Conservation (phyloP, 2,888 invertebrate species). For the Aelia acuminata region DNA sequence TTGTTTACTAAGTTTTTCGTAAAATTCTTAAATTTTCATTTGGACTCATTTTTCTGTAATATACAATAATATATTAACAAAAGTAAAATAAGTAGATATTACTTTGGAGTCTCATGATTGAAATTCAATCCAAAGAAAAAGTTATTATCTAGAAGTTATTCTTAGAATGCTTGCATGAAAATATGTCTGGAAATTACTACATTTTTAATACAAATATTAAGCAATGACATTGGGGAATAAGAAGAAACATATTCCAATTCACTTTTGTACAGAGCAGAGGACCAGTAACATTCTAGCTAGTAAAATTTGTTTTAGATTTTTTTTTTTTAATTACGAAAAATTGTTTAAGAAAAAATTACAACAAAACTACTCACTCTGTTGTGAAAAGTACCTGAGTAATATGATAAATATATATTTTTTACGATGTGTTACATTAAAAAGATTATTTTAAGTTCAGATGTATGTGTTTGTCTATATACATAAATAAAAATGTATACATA, state of each 20-base stretch:
- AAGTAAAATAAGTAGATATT: background rate
- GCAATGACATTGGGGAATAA: background rate
- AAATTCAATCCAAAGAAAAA: background rate
- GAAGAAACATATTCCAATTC: background rate
- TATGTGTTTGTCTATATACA: background rate
- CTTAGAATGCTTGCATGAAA: background rate
- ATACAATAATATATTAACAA: background rate
- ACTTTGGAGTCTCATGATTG: background rate
- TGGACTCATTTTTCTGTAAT: background rate
- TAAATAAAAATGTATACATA: background rate
- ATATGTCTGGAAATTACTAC: background rate
- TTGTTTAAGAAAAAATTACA: background rate
- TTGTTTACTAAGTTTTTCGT: too few relatives aligned
- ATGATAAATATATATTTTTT: background rate
- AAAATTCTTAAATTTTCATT: background rate
- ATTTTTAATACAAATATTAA: background rate
- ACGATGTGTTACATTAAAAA: background rate
- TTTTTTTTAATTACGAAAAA: background rate
- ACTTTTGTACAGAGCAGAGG: background rate
- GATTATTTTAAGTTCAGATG: background rate
- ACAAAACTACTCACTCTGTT: background rate
- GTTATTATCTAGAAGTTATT: background rate
- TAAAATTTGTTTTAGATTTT: background rate
- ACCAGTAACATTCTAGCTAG: too few relatives aligned
- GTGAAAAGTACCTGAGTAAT: slow-evolving; percentile 46